Evolutionary conservation across 2,797 vertebrate genomes (phyloP), one percentile per base, ranked within the genome.

Genomic region (Anomalospiza imberbis): DNA sequence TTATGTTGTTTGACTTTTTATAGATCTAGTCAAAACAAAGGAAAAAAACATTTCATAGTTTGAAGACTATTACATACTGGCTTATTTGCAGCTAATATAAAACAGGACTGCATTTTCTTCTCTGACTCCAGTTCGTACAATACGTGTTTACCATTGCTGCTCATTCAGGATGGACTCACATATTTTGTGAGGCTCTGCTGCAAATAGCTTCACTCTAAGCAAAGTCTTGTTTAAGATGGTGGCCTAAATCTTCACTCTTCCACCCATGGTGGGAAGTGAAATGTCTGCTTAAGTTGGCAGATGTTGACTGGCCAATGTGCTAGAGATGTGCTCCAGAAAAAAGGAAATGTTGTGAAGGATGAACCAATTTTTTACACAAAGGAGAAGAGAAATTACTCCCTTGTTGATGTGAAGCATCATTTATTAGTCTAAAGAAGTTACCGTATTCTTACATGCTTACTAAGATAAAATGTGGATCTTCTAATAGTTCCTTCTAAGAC

Each of bases 1-100:
- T 91, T 88, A 50, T 50, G 32, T 26, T 94, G 21, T 88, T 94
- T 93, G 82, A 77, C 50, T 88, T 81, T 68, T 70, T 89, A 72
- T 20, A 70, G 57, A 92, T 63, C 50, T 91, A 96, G 89, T 88
- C 66, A 94, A 95, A 96, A 95, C 70, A 95, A 92, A 93, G 73
- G 42, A 88, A 95, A 95, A 65, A 95, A 95, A 65, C 85, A 96
- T 93, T 62, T 84, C 62, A 73, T 48, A 68, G 68, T 89, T 75
- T 89, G 66, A 93, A 88, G 72, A 36, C 24, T 72, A 17, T 89
- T 91, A 70, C 58, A 81, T 51, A 40, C 47, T 81, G 70, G 58
- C 24, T 92, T 92, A 78, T 78, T 95, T 78, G 34, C 51, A 78
- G 26, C 34, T 84, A 70, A 73, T n/a, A 66, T 73, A 90, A 78